Conservation (phyloP, 2,888 invertebrate species). For the Parelbella ahira region DNA sequence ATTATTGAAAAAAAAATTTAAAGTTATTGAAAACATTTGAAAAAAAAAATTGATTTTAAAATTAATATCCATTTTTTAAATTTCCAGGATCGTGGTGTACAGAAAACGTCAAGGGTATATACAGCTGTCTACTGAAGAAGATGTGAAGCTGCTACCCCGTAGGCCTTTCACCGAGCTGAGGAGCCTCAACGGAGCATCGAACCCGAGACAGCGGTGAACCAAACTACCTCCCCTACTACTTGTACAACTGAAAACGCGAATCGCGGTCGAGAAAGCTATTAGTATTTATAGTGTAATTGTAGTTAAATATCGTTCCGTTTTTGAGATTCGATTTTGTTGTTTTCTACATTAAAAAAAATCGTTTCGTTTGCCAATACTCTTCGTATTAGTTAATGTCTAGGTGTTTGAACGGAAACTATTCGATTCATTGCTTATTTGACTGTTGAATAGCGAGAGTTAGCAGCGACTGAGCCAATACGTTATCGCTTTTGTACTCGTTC, state of each 20-base stretch:
- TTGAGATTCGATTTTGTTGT: constrained; percentile 12
- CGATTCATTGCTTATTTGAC: no score
- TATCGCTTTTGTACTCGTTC: no score
- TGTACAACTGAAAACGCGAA: constrained; percentile 27
- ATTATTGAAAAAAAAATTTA: no score
- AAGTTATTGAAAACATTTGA: no score
- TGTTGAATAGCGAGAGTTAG: no score
- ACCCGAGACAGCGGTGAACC: constrained; percentile 53
- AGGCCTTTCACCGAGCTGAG: constrained; percentile 65
- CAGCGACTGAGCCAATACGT: no score
- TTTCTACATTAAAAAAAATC: no score
- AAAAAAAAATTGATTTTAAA: no score
- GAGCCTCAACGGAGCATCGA: constrained; percentile 61
- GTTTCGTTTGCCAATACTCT: no score
- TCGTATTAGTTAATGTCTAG: no score
- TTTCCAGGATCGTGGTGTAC: constrained; percentile 73
- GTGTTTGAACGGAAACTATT: no score
- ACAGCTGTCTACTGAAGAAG: constrained; percentile 48
- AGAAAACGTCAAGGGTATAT: constrained; percentile 57
- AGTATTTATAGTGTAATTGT: constrained; percentile 21
- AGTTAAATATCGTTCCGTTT: constrained; percentile 1
- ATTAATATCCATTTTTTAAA: constrained; percentile 15
- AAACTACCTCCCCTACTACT: constrained; percentile 31
- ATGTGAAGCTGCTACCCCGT: constrained; percentile 52
- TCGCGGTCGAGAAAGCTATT: constrained; percentile 12